Base-by-base conservation (phyloP, 1,140 invertebrate species). In the Bradynema listronoti region DNA sequence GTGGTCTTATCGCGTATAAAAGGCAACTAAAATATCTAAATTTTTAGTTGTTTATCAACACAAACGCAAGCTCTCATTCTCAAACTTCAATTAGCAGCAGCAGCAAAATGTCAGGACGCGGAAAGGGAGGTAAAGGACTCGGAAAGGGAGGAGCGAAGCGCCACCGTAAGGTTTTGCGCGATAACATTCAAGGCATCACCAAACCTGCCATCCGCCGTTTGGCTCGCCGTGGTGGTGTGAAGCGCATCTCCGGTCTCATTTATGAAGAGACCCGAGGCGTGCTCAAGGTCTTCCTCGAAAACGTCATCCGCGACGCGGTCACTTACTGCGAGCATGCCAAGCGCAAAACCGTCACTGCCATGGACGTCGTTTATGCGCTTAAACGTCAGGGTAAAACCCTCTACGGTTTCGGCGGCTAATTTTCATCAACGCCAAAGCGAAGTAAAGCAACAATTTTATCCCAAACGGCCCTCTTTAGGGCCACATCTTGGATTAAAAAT, bases 271-370 rank as follows among this genome's bases (percentile, higher is more conserved):
- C 69, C 27, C 72, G 69, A 19, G 56, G 56, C 29, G 69, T 71
- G 19, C 49, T 71, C 36, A 71, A 71, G 46, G 68, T 50, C 0
- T 88, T 88, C 78, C 78, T 88, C 52, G 86, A 88, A 78, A 88
- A 87, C 73, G 85, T 88, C 0, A 88, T 88, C 71, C 82, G 86
- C 55, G 87, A 88, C 79, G 86, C 86, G 29, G 86, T 88, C 47
- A 88, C 86, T n/a, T 88, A 88, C 80, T 87, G 86, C 14, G 86
- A 86, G 77, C 86, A 88, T 78, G 86, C 86, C 64, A 88, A 87
- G 80, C 80, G 87, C 62, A 89, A 88, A 80, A 89, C 87, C 22
- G 83, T 85, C 32, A 89, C 87, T 6, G 87, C 87, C 53, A 68
- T 68, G 87, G 87, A 90, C 73, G 86, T 89, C 14, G 88, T 90